Evolutionary conservation across 2,797 vertebrate species (phyloP).

Genomic region (Dermochelys coriacea): DNA sequence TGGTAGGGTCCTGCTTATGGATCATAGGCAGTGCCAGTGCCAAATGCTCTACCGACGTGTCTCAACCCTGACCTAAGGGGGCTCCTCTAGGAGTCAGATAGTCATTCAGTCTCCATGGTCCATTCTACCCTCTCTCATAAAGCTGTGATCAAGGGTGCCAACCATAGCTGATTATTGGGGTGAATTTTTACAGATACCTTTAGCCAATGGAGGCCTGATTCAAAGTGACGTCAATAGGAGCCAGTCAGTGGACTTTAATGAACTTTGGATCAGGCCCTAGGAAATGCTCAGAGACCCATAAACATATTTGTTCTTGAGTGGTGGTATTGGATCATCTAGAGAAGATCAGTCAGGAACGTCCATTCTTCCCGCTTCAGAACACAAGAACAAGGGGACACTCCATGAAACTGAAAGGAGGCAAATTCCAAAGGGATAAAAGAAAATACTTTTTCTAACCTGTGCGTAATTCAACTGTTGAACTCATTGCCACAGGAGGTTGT

Average conservation of each 20-base stretch:
- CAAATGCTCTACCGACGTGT: too few relatives aligned
- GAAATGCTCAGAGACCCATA: neutral
- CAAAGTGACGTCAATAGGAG: too few relatives aligned
- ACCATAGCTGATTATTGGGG: neutral
- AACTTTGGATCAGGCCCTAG: neutral
- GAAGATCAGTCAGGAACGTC: neutral
- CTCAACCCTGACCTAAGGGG: too few relatives aligned
- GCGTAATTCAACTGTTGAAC: neutral
- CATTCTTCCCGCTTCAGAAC: neutral
- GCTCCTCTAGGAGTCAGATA: too few relatives aligned
- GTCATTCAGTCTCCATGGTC: too few relatives aligned
- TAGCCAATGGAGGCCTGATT: neutral
- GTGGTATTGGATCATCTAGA: neutral
- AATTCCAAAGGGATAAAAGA: neutral
- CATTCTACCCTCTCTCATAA: neutral
- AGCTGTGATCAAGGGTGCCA: neutral
- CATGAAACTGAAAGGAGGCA: neutral
- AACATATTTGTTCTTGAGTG: neutral
- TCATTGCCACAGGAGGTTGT: neutral
- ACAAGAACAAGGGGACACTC: neutral
- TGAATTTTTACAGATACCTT: neutral
- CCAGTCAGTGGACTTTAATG: neutral
- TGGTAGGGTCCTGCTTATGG: too few relatives aligned
- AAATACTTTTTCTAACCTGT: too few relatives aligned
- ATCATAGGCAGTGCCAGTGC: too few relatives aligned